phyloP scores from a whole-genome alignment of 2,797 vertebrate species.

The Chiloscyllium punctatum region DNA sequence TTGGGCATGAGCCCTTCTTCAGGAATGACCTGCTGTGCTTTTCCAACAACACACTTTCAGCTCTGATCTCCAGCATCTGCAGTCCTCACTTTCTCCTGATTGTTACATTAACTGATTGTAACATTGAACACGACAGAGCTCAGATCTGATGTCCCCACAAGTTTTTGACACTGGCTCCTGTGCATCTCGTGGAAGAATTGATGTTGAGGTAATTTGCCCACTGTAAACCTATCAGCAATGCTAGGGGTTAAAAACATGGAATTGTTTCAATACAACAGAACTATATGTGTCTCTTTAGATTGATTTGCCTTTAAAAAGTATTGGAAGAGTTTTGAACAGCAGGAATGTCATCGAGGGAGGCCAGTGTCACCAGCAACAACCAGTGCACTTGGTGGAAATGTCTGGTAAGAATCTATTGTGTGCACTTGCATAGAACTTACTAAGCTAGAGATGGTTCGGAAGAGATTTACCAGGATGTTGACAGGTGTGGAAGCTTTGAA shows the following conservation, averaged over 20 bases:
- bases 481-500: no score
- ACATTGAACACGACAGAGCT: neutral
- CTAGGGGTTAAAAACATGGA: neutral
- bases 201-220: neutral
- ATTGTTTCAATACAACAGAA: neutral
- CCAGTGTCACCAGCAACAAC: slow-evolving; percentile 50
- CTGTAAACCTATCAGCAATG: neutral
- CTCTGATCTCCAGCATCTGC: no score
- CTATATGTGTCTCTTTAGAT: slow-evolving; percentile 40
- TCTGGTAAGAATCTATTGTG: slow-evolving; percentile 47
- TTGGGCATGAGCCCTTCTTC: no score
- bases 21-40: no score
- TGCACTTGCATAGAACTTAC: neutral
- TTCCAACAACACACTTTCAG: no score
- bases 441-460: no score
- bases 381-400: slow-evolving; percentile 59
- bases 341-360: slow-evolving; percentile 56
- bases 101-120: neutral
- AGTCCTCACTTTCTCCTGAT: no score
- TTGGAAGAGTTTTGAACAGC: slow-evolving; percentile 52
- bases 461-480: no score
- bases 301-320: slow-evolving; percentile 47
- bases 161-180: neutral
- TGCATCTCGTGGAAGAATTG: neutral
- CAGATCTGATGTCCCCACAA: neutral